A percentile compares a stretch with the other conserved stretches of the same genome.
These are phyloP conservation scores for Thymelicus lineola DNA, from an alignment of 2,888 invertebrate species.

Conservation along the genomic window DNA sequence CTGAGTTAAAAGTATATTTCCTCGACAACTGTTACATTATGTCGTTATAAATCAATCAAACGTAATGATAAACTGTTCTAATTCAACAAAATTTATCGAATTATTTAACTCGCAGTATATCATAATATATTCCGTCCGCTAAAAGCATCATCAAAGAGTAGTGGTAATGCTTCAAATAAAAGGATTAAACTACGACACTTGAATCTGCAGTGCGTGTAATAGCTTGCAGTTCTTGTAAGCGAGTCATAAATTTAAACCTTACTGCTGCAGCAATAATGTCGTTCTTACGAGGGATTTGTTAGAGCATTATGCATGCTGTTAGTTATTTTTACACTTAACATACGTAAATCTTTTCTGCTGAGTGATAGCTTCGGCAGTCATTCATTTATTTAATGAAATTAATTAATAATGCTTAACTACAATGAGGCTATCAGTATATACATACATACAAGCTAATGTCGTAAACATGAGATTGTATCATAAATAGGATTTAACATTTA, in stretches of 20 bases:
- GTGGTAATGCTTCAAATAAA: constrained; percentile 32
- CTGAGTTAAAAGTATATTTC: no score
- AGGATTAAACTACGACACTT: constrained; percentile 32
- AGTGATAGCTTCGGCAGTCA: not conserved
- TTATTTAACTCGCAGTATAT: constrained; percentile 15
- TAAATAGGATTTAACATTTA: no score
- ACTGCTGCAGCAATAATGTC: not conserved
- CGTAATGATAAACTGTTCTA: constrained; percentile 14
- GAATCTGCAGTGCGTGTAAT: constrained; percentile 32
- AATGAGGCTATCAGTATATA: no score
- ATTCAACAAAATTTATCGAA: constrained; percentile 30
- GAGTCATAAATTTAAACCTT: constrained; percentile 17
- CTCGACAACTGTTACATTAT: not conserved
- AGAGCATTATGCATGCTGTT: not conserved
- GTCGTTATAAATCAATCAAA: constrained; percentile 20
- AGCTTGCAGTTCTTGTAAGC: constrained; percentile 10
- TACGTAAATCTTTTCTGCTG: constrained; percentile 7
- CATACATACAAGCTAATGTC: no score
- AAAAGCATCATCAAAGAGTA: constrained; percentile 33
- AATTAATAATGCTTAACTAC: no score
- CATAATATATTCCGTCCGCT: constrained; percentile 27
- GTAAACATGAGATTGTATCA: no score
- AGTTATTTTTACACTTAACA: constrained; percentile 1
- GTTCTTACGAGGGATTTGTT: not conserved
- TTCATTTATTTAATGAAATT: no score